A percentile compares a stretch with the other conserved stretches of the same genome.
Conservation (phyloP, 2,113 vertebrate genomes). For the Corvus cornix region DNA sequence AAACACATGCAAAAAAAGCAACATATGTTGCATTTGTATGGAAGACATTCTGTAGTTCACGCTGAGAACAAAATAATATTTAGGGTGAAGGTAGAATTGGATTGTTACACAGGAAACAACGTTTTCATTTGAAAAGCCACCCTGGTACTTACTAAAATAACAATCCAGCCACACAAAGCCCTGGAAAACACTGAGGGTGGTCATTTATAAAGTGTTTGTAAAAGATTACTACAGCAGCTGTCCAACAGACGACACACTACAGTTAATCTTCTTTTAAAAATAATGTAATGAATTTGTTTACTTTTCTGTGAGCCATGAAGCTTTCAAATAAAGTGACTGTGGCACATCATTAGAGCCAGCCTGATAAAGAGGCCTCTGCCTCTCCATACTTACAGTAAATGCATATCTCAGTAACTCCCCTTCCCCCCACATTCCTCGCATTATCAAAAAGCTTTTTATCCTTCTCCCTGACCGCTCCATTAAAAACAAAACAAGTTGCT, state of each 20-base stretch:
- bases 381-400: slow-evolving; percentile 24
- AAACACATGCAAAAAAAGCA: background rate
- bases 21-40: background rate
- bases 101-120: background rate
- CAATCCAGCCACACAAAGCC: slow-evolving; percentile 24
- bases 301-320: slow-evolving; percentile 48
- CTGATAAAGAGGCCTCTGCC: slow-evolving; percentile 55
- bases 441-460: slow-evolving; percentile 61
- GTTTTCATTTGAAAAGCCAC: slow-evolving; percentile 28
- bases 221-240: slow-evolving; percentile 60
- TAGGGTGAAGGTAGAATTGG: background rate
- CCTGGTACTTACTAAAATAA: slow-evolving; percentile 41
- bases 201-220: slow-evolving; percentile 60
- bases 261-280: slow-evolving; percentile 66
- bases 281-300: slow-evolving; percentile 67
- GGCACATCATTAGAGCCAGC: slow-evolving; percentile 39
- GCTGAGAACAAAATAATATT: slow-evolving; percentile 9
- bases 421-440: slow-evolving; percentile 6
- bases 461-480: background rate
- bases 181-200: slow-evolving; percentile 44
- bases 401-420: background rate
- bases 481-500: slow-evolving; percentile 25
- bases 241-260: slow-evolving; percentile 51
- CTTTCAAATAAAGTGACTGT: slow-evolving; percentile 63
- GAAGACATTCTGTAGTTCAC: background rate